A percentile compares a stretch with the other conserved stretches of the same genome.
Conservation (phyloP, 2,113 vertebrate species). For the Rhinichthys klamathensis region DNA sequence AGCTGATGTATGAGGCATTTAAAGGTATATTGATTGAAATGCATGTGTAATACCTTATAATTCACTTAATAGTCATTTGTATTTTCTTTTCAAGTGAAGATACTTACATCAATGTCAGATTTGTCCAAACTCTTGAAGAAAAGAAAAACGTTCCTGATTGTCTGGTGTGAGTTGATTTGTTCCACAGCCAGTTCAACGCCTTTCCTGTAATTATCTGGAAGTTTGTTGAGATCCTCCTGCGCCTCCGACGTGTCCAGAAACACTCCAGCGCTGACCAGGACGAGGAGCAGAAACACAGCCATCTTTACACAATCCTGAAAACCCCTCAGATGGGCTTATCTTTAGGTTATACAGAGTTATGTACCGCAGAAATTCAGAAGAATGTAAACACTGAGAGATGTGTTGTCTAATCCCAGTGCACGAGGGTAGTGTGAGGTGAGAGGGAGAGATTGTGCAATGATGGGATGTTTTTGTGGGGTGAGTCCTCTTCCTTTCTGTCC, state of each 20-base stretch:
- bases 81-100: not conserved
- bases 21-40: too few relatives aligned
- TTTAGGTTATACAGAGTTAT: not conserved
- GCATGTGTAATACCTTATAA: too few relatives aligned
- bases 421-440: not conserved
- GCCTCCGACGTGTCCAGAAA: conserved; percentile 41
- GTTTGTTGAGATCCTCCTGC: conserved; percentile 52
- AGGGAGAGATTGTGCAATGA: not conserved
- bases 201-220: conserved; percentile 64
- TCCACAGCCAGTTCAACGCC: conserved; percentile 72
- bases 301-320: conserved; percentile 50
- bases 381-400: not conserved
- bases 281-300: conserved; percentile 55
- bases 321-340: not conserved
- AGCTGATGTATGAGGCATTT: too few relatives aligned
- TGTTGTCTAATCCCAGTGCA: not conserved
- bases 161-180: conserved; percentile 60
- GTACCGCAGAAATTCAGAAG: not conserved
- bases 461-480: not conserved
- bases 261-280: conserved; percentile 45
- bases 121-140: conserved; percentile 64
- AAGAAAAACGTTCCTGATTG: conserved; percentile 68
- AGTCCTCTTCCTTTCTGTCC: not conserved
- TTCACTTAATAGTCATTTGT: too few relatives aligned
- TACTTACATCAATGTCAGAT: conserved; percentile 68